phyloP scores from a whole-genome alignment of 1,140 invertebrate genomes.

The Cotesia vestalis region DNA sequence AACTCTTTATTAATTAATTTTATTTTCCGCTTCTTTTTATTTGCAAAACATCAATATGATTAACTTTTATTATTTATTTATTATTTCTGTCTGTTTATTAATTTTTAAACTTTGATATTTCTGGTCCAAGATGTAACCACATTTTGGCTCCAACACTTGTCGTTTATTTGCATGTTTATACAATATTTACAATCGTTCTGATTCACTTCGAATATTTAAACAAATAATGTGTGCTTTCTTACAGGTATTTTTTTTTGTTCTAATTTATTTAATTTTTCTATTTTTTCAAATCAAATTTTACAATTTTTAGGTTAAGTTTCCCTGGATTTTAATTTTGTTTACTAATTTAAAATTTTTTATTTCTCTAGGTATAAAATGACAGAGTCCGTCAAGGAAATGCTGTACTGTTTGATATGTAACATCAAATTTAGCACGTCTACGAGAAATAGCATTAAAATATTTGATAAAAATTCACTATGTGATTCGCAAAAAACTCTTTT shows the following conservation, averaged over 20 bases:
- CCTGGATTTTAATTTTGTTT: no score
- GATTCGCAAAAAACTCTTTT: slow-evolving; percentile 61
- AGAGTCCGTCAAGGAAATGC: slow-evolving; percentile 50
- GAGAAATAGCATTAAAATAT: slow-evolving; percentile 68
- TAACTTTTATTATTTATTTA: slow-evolving; percentile 14
- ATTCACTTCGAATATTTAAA: background rate
- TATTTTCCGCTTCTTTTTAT: slow-evolving; percentile 28
- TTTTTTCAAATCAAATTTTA: background rate
- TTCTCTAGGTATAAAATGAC: slow-evolving; percentile 47
- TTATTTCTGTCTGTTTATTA: background rate
- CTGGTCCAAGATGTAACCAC: no score
- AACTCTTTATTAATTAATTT: slow-evolving; percentile 55
- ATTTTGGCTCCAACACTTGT: no score
- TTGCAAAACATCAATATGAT: background rate
- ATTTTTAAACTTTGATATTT: no score
- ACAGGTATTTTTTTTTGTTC: background rate
- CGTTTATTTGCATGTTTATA: no score
- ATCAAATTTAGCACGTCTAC: slow-evolving; percentile 66
- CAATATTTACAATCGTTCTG: background rate
- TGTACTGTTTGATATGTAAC: slow-evolving; percentile 69
- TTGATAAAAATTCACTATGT: slow-evolving; percentile 50
- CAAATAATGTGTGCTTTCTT: background rate
- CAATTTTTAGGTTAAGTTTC: background rate
- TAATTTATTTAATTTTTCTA: background rate
- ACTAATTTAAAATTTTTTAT: background rate